Base-by-base conservation (phyloP, 2,797 vertebrate species). In the Propithecus perrieri region DNA sequence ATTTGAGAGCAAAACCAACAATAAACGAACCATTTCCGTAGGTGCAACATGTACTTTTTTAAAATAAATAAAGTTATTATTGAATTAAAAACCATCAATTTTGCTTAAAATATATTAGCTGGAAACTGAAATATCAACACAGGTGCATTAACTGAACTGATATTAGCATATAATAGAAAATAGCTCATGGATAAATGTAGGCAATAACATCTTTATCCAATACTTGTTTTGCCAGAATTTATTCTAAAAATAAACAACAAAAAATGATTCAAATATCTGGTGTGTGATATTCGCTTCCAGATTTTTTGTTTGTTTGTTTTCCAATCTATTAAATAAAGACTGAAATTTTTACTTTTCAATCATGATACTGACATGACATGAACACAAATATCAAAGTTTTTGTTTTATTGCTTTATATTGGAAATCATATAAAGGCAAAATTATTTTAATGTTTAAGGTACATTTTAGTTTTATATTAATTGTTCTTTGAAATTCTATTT, bases 241-340 rank as follows among this genome's bases (percentile, higher is more conserved):
- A 79, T 93, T 96, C 76, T 53, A 67, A 95, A 89, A 89, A 79
- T 20, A 50, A 69, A 76, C 1, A 53, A 20, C 15, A 57, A 26
- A 59, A 14, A 89, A 76, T 26, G 4, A 46, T 26, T 90, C 9
- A 87, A 88, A 85, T 93, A 88, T 46, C 46, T 93, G 5, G 15
- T 78, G 50, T 38, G 10, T 41, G 43, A 48, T 53, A 59, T 7
- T 83, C 5, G 65, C 15, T 84, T 86, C 2, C 33, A 92, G 1
- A 59, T 53, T 38, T 95, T 91, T 95, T 8, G 20, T 85, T 48
- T 43, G 13, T 74, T 74, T 74, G n/a, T 24, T 53, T 93, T 96
- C 17, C 4, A 94, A 78, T 53, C 7, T 72, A 80, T 24, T 46
- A 89, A 84, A 91, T 35, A 93, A 89, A 8, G 3, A 89, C 8